These are phyloP conservation scores for Dryas iulia DNA, from an alignment of 1,140 invertebrate species.

Conservation along the genomic window DNA sequence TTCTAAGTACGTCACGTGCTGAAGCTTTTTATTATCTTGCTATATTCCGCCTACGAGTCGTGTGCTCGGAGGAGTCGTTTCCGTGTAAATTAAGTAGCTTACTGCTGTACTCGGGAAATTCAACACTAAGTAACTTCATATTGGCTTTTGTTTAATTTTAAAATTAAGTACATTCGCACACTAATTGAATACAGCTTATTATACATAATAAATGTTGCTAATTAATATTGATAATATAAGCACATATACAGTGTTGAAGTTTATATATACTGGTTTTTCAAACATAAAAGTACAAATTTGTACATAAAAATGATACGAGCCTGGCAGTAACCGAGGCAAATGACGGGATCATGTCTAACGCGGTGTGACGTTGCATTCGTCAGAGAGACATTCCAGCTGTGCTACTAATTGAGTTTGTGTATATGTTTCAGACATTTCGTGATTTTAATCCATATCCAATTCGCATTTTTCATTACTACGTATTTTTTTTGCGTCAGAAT, in stretches of 20 bases:
- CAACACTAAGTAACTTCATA: slow-evolving; percentile 4
- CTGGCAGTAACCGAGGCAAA: slow-evolving; percentile 44
- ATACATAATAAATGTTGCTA: too few species aligned
- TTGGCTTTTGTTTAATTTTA: background rate
- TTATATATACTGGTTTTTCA: background rate
- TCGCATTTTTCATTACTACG: background rate
- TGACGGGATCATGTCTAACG: slow-evolving; percentile 36
- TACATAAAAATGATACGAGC: slow-evolving; percentile 42
- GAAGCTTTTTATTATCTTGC: slow-evolving; percentile 62
- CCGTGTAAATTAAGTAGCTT: slow-evolving; percentile 48
- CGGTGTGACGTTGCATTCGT: slow-evolving; percentile 30
- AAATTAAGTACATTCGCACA: too few species aligned
- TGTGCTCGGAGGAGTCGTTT: slow-evolving; percentile 32
- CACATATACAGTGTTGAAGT: too few species aligned
- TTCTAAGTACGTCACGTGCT: slow-evolving; percentile 62
- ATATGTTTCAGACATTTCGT: background rate
- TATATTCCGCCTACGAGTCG: slow-evolving; percentile 34
- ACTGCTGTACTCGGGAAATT: slow-evolving; percentile 3
- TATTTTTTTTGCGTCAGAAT: background rate
- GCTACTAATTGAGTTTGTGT: slow-evolving; percentile 28
- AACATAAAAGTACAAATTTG: background rate
- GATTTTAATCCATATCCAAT: background rate
- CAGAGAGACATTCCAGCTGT: slow-evolving; percentile 32
- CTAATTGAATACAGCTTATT: too few species aligned
- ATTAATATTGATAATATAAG: too few species aligned